Evolutionary conservation across 30 jellyfish, hydroid and myxozoan genomes (phyloP), one percentile per base, ranked within the genome.

Genomic region (Rhopilema esculentum): DNA sequence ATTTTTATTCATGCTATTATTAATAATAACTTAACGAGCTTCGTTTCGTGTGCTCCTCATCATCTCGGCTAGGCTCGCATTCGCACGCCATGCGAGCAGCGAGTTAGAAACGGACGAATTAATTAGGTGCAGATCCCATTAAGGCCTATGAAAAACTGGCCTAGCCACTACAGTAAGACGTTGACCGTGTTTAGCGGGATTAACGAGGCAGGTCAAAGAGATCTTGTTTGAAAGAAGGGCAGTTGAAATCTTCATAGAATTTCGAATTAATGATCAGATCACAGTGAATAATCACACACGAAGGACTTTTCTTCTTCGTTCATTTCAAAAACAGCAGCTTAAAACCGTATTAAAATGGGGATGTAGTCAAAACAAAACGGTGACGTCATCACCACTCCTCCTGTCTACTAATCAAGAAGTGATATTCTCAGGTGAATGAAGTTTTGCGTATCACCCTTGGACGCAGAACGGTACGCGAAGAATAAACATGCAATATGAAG

Each of bases 191-290:
- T 23, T 16, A 23, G 33, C 27, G 9, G 32, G 77, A 66, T 66
- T 32, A 66, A 32, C 21, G 23, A 66, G 77, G 33, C 50, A 66
- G 77, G 77, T 66, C 77, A 66, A 23, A 66, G 33, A 66, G 77
- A 66, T 66, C 77, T 66, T 29, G 30, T 12, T 40, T 12, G 57
- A 6, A 40, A 2, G 12, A 40, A 40, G 57, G 57, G 9, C 57
- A 40, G 57, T 40, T 40, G 57, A 40, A 40, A 40, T 40, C 57
- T 40, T 40, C 57, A 40, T 40, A 2, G 57, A 40, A 40, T 12
- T 12, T 40, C 12, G 57, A 40, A 40, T 40, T 40, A 40, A 12
- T 40, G 9, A 40, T 40, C 57, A 40, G 57, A 40, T 40, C 57
- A 40, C 57, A 12, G 12, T 40, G 57, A 40, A 40, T 40, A 40